Conservation (phyloP, 2,888 invertebrate genomes). For the Drosophila helvetica region DNA sequence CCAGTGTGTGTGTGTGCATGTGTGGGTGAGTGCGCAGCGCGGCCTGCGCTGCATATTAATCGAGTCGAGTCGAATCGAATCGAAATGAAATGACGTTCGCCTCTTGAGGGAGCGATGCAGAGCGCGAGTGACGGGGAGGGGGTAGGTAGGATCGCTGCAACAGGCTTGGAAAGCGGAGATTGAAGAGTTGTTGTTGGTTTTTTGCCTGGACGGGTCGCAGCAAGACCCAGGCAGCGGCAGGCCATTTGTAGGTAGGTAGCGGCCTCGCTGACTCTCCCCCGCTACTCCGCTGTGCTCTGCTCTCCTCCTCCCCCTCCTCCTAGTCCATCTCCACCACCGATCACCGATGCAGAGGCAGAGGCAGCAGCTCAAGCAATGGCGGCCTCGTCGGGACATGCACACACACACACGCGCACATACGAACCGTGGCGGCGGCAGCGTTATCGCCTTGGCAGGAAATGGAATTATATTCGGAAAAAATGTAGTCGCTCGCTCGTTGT, state of each 20-base stretch:
- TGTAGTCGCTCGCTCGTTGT: slow-evolving; percentile 38
- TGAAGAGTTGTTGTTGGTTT: slow-evolving; percentile 21
- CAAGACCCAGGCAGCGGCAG: slow-evolving; percentile 6
- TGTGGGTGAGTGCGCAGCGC: slow-evolving; percentile 32
- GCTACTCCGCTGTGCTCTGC: too few relatives aligned
- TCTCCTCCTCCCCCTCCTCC: slow-evolving; percentile 7
- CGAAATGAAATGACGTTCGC: slow-evolving; percentile 65
- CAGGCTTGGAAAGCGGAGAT: slow-evolving; percentile 11
- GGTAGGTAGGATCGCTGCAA: background rate
- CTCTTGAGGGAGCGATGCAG: slow-evolving; percentile 19
- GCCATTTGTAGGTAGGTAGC: slow-evolving; percentile 46
- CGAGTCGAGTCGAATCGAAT: slow-evolving; percentile 63
- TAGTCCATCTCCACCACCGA: slow-evolving; percentile 5
- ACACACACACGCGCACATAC: slow-evolving; percentile 29
- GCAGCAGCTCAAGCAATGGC: slow-evolving; percentile 6
- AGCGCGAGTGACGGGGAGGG: background rate
- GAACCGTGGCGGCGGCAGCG: slow-evolving; percentile 54
- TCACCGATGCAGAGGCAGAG: background rate
- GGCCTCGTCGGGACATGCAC: slow-evolving; percentile 11
- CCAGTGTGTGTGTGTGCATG: slow-evolving; percentile 11
- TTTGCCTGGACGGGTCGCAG: slow-evolving; percentile 3
- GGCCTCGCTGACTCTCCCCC: slow-evolving; percentile 16
- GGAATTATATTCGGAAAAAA: slow-evolving; percentile 79
- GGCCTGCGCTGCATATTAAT: slow-evolving; percentile 71
- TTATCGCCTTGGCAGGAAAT: slow-evolving; percentile 82